Percentiles rank a stretch among this genome's conserved stretches.
Conservation (phyloP, 2,797 vertebrate species). For the Microchirus variegatus region DNA sequence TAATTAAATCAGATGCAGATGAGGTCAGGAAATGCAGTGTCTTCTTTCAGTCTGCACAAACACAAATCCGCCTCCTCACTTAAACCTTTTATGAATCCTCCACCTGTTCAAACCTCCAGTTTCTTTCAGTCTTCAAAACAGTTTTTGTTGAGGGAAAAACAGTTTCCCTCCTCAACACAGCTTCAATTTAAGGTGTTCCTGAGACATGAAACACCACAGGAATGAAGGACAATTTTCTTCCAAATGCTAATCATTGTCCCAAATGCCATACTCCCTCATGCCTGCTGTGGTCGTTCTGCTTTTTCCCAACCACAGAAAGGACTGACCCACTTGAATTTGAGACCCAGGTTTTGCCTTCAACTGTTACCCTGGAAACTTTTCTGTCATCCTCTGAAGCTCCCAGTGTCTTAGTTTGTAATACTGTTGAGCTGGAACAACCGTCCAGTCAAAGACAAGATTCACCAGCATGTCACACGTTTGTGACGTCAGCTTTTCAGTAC, state of each 20-base stretch:
- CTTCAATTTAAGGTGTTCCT: constrained; percentile 63
- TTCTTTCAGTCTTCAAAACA: constrained; percentile 41
- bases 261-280: constrained; percentile 36
- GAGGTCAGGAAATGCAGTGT: constrained; percentile 10
- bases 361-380: constrained; percentile 9
- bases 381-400: constrained; percentile 22
- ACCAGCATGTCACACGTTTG: too few species aligned
- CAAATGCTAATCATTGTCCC: constrained; percentile 58
- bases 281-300: constrained; percentile 23
- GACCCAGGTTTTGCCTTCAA: constrained; percentile 16
- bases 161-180: constrained; percentile 15
- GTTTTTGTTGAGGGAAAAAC: constrained; percentile 56
- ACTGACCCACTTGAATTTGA: constrained; percentile 38
- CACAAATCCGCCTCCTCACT: constrained; percentile 37
- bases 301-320: constrained; percentile 25
- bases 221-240: constrained; percentile 42
- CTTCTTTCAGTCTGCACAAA: constrained; percentile 42
- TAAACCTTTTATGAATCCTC: constrained; percentile 41
- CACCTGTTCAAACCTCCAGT: constrained; percentile 19
- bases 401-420: constrained; percentile 21
- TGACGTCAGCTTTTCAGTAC: too few species aligned
- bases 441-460: too few species aligned
- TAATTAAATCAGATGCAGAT: constrained; percentile 5
- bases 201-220: constrained; percentile 41
- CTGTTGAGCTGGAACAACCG: constrained; percentile 8